Conservation (phyloP, 2,888 invertebrate genomes). For the Mylabris sibirica region DNA sequence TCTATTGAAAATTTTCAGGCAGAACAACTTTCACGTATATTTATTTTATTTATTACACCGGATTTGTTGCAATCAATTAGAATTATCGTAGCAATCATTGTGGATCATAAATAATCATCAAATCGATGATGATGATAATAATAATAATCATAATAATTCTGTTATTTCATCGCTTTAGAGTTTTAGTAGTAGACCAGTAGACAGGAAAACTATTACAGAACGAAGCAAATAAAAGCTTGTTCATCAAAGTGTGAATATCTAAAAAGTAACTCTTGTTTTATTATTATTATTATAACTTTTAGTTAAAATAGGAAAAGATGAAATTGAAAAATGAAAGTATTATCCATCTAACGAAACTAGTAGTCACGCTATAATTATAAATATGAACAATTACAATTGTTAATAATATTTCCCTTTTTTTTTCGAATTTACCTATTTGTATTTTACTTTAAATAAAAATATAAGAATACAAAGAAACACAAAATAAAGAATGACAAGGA, state of each 20-base stretch:
- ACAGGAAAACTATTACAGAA: slow-evolving; percentile 3
- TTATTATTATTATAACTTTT: not conserved
- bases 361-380: slow-evolving; percentile 15
- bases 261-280: slow-evolving; percentile 5
- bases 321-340: slow-evolving; percentile 14
- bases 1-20: too few species aligned
- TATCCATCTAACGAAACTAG: not conserved
- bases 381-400: not conserved
- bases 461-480: too few species aligned
- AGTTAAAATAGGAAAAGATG: not conserved
- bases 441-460: not conserved
- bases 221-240: not conserved
- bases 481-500: not conserved
- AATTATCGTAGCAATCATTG: too few species aligned
- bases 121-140: too few species aligned
- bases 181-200: not conserved
- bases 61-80: too few species aligned
- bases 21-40: too few species aligned
- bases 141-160: too few species aligned
- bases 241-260: slow-evolving; percentile 15
- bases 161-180: too few species aligned
- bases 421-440: not conserved
- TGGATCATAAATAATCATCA: too few species aligned
- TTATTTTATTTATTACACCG: too few species aligned
- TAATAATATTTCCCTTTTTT: not conserved